Base-by-base conservation (phyloP, 2,888 invertebrate species). In the Drosophila melanocephala region DNA sequence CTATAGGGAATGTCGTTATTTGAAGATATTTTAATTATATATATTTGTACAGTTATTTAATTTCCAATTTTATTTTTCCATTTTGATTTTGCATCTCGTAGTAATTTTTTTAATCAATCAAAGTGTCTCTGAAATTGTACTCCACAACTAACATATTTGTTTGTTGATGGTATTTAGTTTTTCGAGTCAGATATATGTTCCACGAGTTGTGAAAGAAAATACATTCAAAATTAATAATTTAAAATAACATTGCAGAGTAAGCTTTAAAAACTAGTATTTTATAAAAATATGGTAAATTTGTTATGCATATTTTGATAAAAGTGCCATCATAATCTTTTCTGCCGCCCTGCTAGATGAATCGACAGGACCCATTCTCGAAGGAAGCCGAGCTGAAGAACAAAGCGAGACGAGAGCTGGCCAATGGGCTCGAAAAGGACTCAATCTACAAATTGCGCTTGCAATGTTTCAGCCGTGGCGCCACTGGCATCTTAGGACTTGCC, bases 401-500 rank as follows among this genome's bases (percentile, higher is more conserved):
- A 94, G 96, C 97, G 75, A 94, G 95, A 50, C 95, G 97, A 30
- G 96, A 96, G 57, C 93, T 97, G 62, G 93, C 95, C 70, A 94
- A 94, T 60, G 94, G 96, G 28, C 63, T 86, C n/a, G 89, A 90
- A 37, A 96, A 95, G 71, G 97, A 98, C 93, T 96, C 97, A 1
- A 93, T 98, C 68, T 97, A 98, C 94, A 96, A 96, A 92, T 94
- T 99, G 79, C 95, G 98, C 58, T 94, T 97, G 79, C 94, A 97
- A 77, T 98, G 98, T 93, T 94, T 98, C 62, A 95, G 96, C 1
- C 95, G 98, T 72, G 99, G 99, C 28, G 96, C 98, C 35, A 95
- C 95, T 33, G 98, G 98, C 63, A 98, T 99, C 91, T 95, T 98
- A 88, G 97, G 97, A 2, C 94, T 99, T 56, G 97, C 97, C 87